Evolutionary conservation across 2,797 vertebrate genomes (phyloP).

Genomic region (Anas bernieri): DNA sequence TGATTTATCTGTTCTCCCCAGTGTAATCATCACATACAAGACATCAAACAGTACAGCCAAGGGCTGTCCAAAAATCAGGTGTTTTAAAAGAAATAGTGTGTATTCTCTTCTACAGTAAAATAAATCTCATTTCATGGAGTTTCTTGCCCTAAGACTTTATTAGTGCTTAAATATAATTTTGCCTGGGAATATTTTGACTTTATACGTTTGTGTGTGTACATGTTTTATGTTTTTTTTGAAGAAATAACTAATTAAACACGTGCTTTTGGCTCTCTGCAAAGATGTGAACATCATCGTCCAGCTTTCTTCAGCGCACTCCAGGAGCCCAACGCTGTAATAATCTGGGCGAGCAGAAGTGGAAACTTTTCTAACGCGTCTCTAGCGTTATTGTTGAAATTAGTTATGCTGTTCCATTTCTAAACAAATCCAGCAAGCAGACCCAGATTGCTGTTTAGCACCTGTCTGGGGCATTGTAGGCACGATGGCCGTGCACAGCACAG

Average conservation of each 20-base stretch:
- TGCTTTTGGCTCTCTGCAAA: background rate
- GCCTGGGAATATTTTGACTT: no score
- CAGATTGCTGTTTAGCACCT: slow-evolving; percentile 42
- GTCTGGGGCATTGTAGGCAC: background rate
- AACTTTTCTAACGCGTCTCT: background rate
- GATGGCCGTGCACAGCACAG: background rate
- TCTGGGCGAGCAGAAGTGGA: background rate
- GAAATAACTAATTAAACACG: background rate
- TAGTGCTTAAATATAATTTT: background rate
- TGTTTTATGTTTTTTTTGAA: no score
- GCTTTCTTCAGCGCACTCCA: accelerated
- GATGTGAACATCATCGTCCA: accelerated
- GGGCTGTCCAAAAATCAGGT: background rate
- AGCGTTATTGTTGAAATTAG: background rate
- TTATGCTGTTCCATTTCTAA: slow-evolving; percentile 17
- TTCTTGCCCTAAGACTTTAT: background rate
- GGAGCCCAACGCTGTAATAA: background rate
- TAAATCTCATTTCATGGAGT: background rate
- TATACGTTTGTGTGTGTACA: no score
- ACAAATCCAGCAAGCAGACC: background rate
- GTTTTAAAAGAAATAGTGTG: background rate
- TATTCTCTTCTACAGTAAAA: background rate
- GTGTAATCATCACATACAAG: background rate
- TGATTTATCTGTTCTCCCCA: background rate
- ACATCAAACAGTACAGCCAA: background rate